Percentiles rank a stretch among this genome's conserved stretches.
phyloP scores from a whole-genome alignment of 1,140 invertebrate genomes.

The Magallana ariakensis region DNA sequence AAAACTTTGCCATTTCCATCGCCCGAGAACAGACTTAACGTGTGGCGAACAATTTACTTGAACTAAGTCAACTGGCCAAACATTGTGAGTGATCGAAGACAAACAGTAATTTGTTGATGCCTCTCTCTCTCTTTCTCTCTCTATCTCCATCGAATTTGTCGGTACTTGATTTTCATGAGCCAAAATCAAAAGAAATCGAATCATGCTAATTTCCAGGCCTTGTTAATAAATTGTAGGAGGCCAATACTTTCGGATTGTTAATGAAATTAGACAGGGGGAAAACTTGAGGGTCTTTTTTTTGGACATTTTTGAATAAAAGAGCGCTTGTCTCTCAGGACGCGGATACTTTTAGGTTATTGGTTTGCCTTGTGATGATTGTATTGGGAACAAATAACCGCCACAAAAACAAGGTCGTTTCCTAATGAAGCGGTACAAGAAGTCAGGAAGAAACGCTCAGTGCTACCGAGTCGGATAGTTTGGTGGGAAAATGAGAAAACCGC shows the following conservation, averaged over 20 bases:
- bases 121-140: neutral
- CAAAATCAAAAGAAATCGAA: slow-evolving; percentile 31
- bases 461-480: neutral
- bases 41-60: slow-evolving; percentile 7
- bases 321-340: neutral
- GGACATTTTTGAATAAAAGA: slow-evolving; percentile 2
- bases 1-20: neutral
- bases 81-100: slow-evolving; percentile 23
- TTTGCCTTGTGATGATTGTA: slow-evolving; percentile 10
- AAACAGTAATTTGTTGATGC: slow-evolving; percentile 22
- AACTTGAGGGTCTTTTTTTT: neutral
- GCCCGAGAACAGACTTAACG: slow-evolving; percentile 5
- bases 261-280: neutral
- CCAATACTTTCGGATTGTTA: neutral
- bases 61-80: slow-evolving; percentile 8
- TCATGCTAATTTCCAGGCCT: slow-evolving; percentile 17
- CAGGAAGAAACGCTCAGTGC: slow-evolving; percentile 18
- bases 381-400: slow-evolving; percentile 1
- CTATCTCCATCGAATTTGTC: neutral
- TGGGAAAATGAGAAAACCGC: slow-evolving; percentile 30
- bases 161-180: slow-evolving; percentile 9
- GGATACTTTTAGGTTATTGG: slow-evolving; percentile 36
- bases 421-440: slow-evolving; percentile 12
- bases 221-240: slow-evolving; percentile 32
- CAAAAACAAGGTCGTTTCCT: slow-evolving; percentile 23